Percentiles rank a stretch among this genome's conserved stretches.
phyloP scores from a whole-genome alignment of 2,797 vertebrate genomes.

The Aldrovandia affinis region DNA sequence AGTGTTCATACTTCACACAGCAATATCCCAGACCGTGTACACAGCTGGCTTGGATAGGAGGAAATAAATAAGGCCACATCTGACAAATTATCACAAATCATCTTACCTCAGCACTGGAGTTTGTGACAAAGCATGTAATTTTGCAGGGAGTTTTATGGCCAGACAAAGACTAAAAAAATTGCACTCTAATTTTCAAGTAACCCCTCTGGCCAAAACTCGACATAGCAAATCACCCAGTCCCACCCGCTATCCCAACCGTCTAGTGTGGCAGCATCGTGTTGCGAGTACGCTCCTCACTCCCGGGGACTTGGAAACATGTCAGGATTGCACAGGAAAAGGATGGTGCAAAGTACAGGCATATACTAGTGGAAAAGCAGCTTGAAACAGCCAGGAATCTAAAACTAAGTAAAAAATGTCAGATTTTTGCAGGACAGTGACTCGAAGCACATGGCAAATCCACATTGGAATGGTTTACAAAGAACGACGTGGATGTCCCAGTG shows the following conservation, averaged over 20 bases:
- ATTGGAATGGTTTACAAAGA: background rate
- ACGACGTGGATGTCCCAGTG: background rate
- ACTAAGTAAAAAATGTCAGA: background rate
- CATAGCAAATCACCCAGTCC: background rate
- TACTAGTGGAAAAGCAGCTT: background rate
- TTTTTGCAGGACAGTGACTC: background rate
- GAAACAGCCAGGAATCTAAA: background rate
- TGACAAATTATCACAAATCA: no score
- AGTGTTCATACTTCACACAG: background rate
- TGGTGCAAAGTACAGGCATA: background rate
- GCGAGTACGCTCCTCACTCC: background rate
- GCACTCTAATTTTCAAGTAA: no score
- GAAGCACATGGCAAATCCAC: background rate
- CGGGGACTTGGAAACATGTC: background rate
- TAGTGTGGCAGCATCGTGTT: background rate
- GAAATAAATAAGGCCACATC: background rate
- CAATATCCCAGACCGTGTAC: background rate
- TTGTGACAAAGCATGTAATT: no score
- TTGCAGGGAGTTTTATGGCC: no score
- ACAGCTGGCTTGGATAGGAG: no score
- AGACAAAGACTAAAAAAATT: no score
- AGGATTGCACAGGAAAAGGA: background rate
- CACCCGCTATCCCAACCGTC: background rate
- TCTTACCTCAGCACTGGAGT: background rate
- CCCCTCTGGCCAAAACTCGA: background rate